phyloP scores from a whole-genome alignment of 2,888 invertebrate genomes.

The Ephialtes manifestator region DNA sequence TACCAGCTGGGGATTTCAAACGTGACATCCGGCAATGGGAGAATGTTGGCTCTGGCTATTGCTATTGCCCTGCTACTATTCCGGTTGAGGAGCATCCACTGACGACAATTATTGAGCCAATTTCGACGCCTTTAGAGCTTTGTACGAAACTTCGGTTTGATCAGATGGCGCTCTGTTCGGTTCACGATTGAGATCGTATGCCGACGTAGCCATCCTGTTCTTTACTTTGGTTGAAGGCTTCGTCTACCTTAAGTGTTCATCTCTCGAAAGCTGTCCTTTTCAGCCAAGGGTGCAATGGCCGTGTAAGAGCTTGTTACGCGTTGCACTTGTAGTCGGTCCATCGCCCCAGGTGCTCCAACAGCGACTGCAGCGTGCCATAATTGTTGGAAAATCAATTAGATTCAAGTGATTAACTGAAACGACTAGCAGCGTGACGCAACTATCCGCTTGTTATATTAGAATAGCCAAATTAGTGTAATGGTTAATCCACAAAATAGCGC shows the following conservation, averaged over 20 bases:
- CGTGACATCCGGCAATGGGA: slow-evolving; percentile 50
- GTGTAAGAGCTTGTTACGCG: not conserved
- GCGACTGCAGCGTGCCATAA: slow-evolving; percentile 30
- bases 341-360: slow-evolving; percentile 8
- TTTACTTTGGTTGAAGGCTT: slow-evolving; percentile 35
- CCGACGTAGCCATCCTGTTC: slow-evolving; percentile 34
- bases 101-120: slow-evolving; percentile 62
- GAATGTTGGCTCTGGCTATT: slow-evolving; percentile 31
- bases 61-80: slow-evolving; percentile 19
- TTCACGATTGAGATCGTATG: slow-evolving; percentile 20
- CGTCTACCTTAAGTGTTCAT: slow-evolving; percentile 38
- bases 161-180: slow-evolving; percentile 16
- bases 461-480: slow-evolving; percentile 39
- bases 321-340: not conserved
- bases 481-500: slow-evolving; percentile 38
- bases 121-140: slow-evolving; percentile 35
- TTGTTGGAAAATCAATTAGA: slow-evolving; percentile 62
- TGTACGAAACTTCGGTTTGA: not conserved
- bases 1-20: slow-evolving; percentile 20
- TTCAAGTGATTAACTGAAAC: slow-evolving; percentile 39
- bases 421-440: not conserved
- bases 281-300: slow-evolving; percentile 10
- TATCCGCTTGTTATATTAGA: slow-evolving; percentile 32
- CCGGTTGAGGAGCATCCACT: slow-evolving; percentile 21
- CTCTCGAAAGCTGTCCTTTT: not conserved